phyloP scores from a whole-genome alignment of 1,140 invertebrate species.

The Neuroterus valhalla region DNA sequence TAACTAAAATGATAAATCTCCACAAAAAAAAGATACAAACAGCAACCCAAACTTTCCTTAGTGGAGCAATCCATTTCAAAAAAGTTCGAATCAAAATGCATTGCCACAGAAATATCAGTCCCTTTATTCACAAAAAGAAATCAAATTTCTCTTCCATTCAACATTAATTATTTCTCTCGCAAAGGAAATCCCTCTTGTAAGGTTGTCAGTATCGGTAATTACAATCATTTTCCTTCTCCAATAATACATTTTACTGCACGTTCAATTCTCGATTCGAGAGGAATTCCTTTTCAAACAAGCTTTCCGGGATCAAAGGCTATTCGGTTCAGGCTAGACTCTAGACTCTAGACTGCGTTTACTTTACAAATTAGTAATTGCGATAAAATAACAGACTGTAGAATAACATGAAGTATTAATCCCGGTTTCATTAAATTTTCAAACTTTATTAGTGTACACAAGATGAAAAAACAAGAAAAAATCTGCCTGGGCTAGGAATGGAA shows the following conservation, averaged over 20 bases:
- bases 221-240: slow-evolving; percentile 16
- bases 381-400: slow-evolving; percentile 11
- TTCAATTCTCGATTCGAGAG: slow-evolving; percentile 9
- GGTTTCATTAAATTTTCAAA: background rate
- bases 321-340: background rate
- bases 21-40: too few relatives aligned
- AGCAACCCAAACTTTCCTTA: too few relatives aligned
- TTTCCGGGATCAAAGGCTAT: slow-evolving; percentile 27
- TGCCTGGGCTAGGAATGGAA: too few relatives aligned
- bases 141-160: background rate
- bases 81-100: too few relatives aligned
- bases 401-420: background rate
- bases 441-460: too few relatives aligned
- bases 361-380: slow-evolving; percentile 6
- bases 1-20: too few relatives aligned
- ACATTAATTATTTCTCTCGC: background rate
- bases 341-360: slow-evolving; percentile 10
- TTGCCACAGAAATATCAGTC: too few relatives aligned
- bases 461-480: too few relatives aligned
- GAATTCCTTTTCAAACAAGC: slow-evolving; percentile 23
- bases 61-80: too few relatives aligned
- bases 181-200: background rate
- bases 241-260: slow-evolving; percentile 6
- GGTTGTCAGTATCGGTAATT: background rate
- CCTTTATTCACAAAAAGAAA: too few relatives aligned